A percentile compares a stretch with the other conserved stretches of the same genome.
phyloP scores from a whole-genome alignment of 1,140 invertebrate species.

The Brachionus paranguensis region DNA sequence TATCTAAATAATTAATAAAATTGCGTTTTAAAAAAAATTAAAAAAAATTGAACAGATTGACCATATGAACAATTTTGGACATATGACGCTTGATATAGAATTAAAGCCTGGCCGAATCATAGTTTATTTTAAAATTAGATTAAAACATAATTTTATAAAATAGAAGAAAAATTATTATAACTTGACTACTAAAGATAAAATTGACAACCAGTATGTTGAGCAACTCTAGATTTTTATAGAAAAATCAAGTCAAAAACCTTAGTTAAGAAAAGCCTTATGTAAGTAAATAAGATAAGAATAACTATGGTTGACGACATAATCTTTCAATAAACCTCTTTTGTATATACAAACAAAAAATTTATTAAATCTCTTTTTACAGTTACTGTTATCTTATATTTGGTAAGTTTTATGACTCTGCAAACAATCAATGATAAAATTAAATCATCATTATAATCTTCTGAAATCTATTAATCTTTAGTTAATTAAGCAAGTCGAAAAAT shows the following conservation, averaged over 20 bases:
- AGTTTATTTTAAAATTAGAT: not conserved
- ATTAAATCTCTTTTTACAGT: not conserved
- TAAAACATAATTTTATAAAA: not conserved
- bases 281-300: conserved; percentile 1
- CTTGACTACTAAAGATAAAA: not conserved
- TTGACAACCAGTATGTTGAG: not conserved
- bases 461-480: not conserved
- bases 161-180: not conserved
- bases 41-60: not conserved
- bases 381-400: not conserved
- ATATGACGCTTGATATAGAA: not conserved
- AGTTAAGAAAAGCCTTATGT: not conserved
- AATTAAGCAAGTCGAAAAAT: not conserved
- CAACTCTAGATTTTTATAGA: not conserved
- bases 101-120: not conserved
- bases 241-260: not conserved
- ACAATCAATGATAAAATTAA: not conserved
- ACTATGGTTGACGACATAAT: not conserved
- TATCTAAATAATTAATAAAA: not conserved
- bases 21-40: not conserved
- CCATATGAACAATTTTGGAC: not conserved
- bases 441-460: not conserved
- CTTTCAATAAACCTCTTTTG: not conserved
- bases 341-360: not conserved
- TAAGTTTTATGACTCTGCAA: not conserved